A percentile compares a stretch with the other conserved stretches of the same genome.
phyloP scores from a whole-genome alignment of 2,113 vertebrate genomes.

The Antennarius striatus region DNA sequence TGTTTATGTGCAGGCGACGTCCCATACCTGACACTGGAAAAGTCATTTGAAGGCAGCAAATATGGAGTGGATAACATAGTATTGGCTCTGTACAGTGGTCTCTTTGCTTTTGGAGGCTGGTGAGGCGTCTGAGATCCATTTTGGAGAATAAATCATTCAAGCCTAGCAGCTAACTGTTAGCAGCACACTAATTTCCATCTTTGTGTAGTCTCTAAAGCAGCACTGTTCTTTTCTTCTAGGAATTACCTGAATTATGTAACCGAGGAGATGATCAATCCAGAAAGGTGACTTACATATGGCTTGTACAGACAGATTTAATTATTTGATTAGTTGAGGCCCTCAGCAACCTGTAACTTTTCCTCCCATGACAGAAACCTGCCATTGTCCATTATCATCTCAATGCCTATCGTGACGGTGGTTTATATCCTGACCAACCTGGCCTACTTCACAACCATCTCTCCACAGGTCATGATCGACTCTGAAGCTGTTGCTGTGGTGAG shows the following conservation, averaged over 20 bases:
- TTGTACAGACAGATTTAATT: conserved; percentile 7
- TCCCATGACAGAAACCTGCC: conserved; percentile 69
- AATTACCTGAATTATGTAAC: conserved; percentile 82
- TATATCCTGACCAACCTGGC: conserved; percentile 81
- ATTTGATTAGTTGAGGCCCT: neutral
- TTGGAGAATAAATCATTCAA: neutral
- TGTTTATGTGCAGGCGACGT: conserved; percentile 67
- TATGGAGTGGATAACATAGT: conserved; percentile 74
- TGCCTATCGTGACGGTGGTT: conserved; percentile 79
- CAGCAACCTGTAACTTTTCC: conserved; percentile 4
- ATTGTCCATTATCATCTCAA: conserved; percentile 78
- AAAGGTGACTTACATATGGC: conserved; percentile 73
- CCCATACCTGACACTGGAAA: conserved; percentile 70
- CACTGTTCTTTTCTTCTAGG: conserved; percentile 45
- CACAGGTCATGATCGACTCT: conserved; percentile 69
- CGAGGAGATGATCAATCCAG: conserved; percentile 81
- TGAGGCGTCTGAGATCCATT: conserved; percentile 48
- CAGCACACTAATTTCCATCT: neutral
- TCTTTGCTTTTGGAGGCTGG: conserved; percentile 82
- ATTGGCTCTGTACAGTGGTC: conserved; percentile 78
- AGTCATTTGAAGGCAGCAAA: conserved; percentile 76
- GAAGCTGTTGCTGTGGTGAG: conserved; percentile 80
- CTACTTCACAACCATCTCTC: conserved; percentile 80
- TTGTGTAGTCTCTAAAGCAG: neutral
- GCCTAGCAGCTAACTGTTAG: neutral